phyloP scores from a whole-genome alignment of 2,888 invertebrate species.

The Rhagium mordax region DNA sequence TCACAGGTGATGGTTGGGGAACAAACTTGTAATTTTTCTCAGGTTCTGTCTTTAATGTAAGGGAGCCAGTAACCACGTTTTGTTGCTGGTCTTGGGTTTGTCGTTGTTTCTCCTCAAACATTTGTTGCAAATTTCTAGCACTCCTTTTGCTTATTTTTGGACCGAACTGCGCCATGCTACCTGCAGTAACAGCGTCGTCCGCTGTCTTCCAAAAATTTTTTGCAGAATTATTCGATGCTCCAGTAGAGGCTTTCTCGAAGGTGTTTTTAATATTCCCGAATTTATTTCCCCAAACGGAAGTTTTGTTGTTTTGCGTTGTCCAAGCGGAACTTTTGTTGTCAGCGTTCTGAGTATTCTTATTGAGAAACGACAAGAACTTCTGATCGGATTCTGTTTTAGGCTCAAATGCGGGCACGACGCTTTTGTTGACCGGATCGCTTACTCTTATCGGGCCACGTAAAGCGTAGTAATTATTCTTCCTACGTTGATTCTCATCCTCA shows the following conservation, averaged over 20 bases:
- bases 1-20: constrained; percentile 76
- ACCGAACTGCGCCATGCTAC: constrained; percentile 61
- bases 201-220: constrained; percentile 77
- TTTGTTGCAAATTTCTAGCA: constrained; percentile 65
- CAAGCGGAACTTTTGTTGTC: constrained; percentile 57
- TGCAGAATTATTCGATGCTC: constrained; percentile 71
- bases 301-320: constrained; percentile 54
- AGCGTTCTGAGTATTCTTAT: constrained; percentile 77
- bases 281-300: constrained; percentile 82
- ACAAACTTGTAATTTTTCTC: constrained; percentile 70
- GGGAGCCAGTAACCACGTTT: constrained; percentile 27
- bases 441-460: constrained; percentile 76
- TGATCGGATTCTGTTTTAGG: constrained; percentile 90
- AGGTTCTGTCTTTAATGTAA: constrained; percentile 60
- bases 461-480: constrained; percentile 69
- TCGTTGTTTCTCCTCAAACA: constrained; percentile 68
- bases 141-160: constrained; percentile 67
- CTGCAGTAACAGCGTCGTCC: constrained; percentile 70
- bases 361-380: constrained; percentile 88
- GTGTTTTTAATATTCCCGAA: constrained; percentile 88
- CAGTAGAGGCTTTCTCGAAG: constrained; percentile 77
- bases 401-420: constrained; percentile 76
- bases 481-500: constrained; percentile 61
- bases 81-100: constrained; percentile 28
- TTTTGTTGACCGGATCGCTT: constrained; percentile 67